These are phyloP conservation scores for Oophaga sylvatica DNA, from an alignment of 2,797 vertebrate species.

Conservation along the genomic window DNA sequence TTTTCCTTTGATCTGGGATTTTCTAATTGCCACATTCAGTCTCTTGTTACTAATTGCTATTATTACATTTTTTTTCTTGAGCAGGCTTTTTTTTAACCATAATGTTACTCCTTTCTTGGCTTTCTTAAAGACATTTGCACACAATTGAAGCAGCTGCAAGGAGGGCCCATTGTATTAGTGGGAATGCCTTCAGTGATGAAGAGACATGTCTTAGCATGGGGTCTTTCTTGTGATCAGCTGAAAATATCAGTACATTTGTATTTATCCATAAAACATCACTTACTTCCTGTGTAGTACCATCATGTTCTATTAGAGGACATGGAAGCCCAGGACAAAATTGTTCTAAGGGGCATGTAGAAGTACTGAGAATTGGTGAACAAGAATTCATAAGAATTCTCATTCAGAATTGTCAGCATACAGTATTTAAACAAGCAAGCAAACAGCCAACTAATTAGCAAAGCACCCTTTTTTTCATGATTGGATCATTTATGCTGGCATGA, in stretches of 20 bases:
- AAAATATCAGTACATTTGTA: neutral
- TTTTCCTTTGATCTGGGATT: constrained; percentile 57
- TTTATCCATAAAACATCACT: constrained; percentile 4
- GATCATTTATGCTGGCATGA: no score
- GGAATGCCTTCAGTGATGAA: neutral
- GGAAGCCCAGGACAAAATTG: neutral
- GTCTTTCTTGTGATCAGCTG: constrained; percentile 6
- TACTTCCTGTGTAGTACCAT: neutral
- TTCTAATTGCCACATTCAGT: constrained; percentile 53
- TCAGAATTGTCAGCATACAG: no score
- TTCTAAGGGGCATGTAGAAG: no score
- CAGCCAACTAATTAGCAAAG: no score
- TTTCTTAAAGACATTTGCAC: constrained; percentile 22
- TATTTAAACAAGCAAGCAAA: no score
- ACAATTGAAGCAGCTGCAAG: constrained; percentile 44
- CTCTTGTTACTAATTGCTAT: constrained; percentile 55
- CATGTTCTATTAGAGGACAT: neutral
- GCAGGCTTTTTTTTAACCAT: constrained; percentile 35
- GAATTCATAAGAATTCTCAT: no score
- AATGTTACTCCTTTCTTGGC: constrained; percentile 25
- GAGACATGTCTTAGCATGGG: constrained; percentile 25
- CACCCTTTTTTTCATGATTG: no score
- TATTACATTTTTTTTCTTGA: constrained; percentile 51
- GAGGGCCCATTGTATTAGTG: neutral
- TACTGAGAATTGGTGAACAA: no score